A percentile compares a stretch with the other conserved stretches of the same genome.
Conservation (phyloP, 2,888 invertebrate genomes). For the Ophraella communa region DNA sequence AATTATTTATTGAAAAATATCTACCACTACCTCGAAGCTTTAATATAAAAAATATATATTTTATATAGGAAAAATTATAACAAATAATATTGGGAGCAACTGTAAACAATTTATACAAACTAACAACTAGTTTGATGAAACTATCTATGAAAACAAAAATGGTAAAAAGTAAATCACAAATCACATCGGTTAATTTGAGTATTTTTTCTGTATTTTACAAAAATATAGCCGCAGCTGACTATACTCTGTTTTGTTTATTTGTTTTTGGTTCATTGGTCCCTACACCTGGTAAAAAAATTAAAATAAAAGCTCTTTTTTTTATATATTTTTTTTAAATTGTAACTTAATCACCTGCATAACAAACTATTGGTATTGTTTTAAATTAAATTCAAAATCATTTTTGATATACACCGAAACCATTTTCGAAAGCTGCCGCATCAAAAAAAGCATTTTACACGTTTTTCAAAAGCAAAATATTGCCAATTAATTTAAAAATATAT, state of each 20-base stretch:
- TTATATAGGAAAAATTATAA: constrained; percentile 37
- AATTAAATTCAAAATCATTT: constrained; percentile 6
- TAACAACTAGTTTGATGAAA: constrained; percentile 38
- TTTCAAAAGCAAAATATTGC: constrained; percentile 7
- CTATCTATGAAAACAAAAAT: constrained; percentile 43
- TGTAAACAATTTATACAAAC: constrained; percentile 32
- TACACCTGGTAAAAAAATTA: constrained; percentile 41
- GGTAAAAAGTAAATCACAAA: constrained; percentile 42
- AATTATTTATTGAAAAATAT: constrained; percentile 44
- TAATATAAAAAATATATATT: constrained; percentile 36
- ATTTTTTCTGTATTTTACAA: constrained; percentile 39
- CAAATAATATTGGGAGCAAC: constrained; percentile 36
- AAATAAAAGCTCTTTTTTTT: constrained; percentile 20
- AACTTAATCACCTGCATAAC: constrained; percentile 28
- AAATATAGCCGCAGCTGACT: not conserved
- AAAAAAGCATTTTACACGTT: constrained; percentile 14
- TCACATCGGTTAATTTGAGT: constrained; percentile 56
- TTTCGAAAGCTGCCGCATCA: constrained; percentile 24
- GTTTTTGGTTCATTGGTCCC: constrained; percentile 43
- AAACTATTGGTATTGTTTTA: constrained; percentile 18
- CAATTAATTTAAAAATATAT: not conserved
- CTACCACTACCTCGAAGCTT: constrained; percentile 54
- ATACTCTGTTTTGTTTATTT: constrained; percentile 11
- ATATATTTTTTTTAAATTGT: constrained; percentile 17
- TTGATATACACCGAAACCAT: constrained; percentile 27